Base-by-base conservation (phyloP, 2,797 vertebrate species). In the Monodelphis domestica region DNA sequence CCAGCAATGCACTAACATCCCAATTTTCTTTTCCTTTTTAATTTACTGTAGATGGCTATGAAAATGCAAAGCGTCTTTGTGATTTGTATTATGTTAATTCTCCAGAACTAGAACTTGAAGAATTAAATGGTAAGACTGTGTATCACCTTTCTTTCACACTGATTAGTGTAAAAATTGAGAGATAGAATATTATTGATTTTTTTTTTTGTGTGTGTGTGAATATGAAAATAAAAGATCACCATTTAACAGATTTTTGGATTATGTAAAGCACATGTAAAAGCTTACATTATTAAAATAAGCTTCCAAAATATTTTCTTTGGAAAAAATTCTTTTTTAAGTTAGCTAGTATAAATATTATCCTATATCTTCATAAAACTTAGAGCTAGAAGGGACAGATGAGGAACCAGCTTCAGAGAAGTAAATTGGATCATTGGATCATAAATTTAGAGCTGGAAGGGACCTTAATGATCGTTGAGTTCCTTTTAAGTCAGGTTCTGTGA, bases 31-130 rank as follows among this genome's bases (percentile, higher is more conserved):
- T n/a, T 95, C 90, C 97, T 54, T 94, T 97, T 97, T 97, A 88
- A 95, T 97, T 96, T 93, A 63, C 96, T 97, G 51, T 93, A 99
- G 99, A 99, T 98, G 99, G 99, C 53, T 99, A 99, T 95, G 99
- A 99, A 98, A 99, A 99, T 96, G 99, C 99, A 38, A 99, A 99
- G 95, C 99, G 98, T 87, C 99, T 99, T 54, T 99, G 99, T 98
- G 99, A 99, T 97, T 98, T 99, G 5, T 99, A 99, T 98, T 99
- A 99, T 97, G 99, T 99, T 99, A 99, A 99, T 98, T 99, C 99
- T 93, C 99, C 99, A 14, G 99, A 99, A 97, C 98, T 99, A 95
- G 93, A 99, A 53, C 98, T 99, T 97, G 99, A 99, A 96, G 99
- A 99, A 98, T 97, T 99, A 96, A 99, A 99, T 24, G 98, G 99